These are phyloP conservation scores for Microctonus hyperodae DNA, from an alignment of 2,888 invertebrate species.

Conservation along the genomic window DNA sequence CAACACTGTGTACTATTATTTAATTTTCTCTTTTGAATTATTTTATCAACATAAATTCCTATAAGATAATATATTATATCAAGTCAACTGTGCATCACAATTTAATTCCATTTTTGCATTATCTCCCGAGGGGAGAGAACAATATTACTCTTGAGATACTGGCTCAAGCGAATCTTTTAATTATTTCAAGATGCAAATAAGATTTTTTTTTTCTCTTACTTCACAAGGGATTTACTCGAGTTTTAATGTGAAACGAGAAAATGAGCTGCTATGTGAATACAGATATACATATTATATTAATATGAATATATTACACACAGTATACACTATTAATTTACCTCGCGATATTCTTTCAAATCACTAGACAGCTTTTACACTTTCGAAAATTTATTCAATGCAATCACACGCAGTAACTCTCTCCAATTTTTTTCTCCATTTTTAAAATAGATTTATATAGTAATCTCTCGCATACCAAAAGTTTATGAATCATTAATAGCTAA, in stretches of 20 bases:
- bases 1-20: background rate
- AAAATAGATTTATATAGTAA: too few relatives aligned
- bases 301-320: too few relatives aligned
- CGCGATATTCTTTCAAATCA: slow-evolving; percentile 18
- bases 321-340: background rate
- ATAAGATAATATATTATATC: background rate
- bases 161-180: slow-evolving; percentile 21
- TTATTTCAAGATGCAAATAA: slow-evolving; percentile 30
- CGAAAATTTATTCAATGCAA: background rate
- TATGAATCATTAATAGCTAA: too few relatives aligned
- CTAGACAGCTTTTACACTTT: slow-evolving; percentile 8
- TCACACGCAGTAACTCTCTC: background rate
- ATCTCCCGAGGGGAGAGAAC: slow-evolving; percentile 25
- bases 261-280: background rate
- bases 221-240: slow-evolving; percentile 10
- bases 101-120: slow-evolving; percentile 22
- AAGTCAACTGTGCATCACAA: slow-evolving; percentile 4
- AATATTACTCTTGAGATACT: slow-evolving; percentile 32
- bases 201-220: slow-evolving; percentile 13
- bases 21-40: background rate
- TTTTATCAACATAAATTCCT: background rate
- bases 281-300: background rate
- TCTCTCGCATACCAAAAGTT: too few relatives aligned
- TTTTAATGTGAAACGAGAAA: slow-evolving; percentile 3
- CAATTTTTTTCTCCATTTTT: background rate